These are phyloP conservation scores for Pinna nobilis DNA, from an alignment of 1,140 invertebrate genomes.

Conservation along the genomic window DNA sequence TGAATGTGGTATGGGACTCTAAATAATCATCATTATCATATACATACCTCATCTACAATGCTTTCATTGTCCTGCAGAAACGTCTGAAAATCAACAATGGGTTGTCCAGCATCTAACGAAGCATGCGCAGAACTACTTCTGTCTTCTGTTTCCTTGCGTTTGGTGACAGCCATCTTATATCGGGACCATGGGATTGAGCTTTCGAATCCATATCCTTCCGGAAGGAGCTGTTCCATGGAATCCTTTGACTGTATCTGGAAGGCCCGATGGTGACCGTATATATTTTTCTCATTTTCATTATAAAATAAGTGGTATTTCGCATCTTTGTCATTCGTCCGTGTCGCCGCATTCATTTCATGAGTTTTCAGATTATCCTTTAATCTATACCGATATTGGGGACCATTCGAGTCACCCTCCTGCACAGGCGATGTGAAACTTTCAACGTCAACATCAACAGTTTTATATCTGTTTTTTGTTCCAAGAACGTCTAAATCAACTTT, in stretches of 20 bases:
- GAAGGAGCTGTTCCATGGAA: slow-evolving; percentile 54
- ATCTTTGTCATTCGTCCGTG: slow-evolving; percentile 53
- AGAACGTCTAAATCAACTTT: slow-evolving; percentile 47
- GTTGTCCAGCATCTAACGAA: slow-evolving; percentile 44
- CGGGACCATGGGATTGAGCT: slow-evolving; percentile 56
- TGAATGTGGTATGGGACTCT: too few relatives aligned
- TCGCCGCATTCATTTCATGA: slow-evolving; percentile 53
- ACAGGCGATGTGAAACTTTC: slow-evolving; percentile 24
- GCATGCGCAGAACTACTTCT: slow-evolving; percentile 50
- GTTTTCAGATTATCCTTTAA: slow-evolving; percentile 28
- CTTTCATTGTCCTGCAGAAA: slow-evolving; percentile 52
- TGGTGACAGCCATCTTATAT: slow-evolving; percentile 64
- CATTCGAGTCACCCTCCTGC: neutral
- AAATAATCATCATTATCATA: too few relatives aligned
- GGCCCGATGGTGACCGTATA: slow-evolving; percentile 43
- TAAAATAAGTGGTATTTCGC: slow-evolving; percentile 64
- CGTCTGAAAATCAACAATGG: slow-evolving; percentile 49
- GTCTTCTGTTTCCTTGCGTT: slow-evolving; percentile 53
- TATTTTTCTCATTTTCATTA: slow-evolving; percentile 51
- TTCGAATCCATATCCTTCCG: slow-evolving; percentile 54
- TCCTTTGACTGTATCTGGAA: slow-evolving; percentile 40
- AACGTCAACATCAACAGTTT: slow-evolving; percentile 29
- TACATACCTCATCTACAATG: slow-evolving; percentile 50
- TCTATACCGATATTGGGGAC: neutral
- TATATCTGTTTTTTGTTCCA: slow-evolving; percentile 40